Evolutionary conservation across 2,797 vertebrate species (phyloP).

Genomic region (Parauchenoglanis ngamensis): DNA sequence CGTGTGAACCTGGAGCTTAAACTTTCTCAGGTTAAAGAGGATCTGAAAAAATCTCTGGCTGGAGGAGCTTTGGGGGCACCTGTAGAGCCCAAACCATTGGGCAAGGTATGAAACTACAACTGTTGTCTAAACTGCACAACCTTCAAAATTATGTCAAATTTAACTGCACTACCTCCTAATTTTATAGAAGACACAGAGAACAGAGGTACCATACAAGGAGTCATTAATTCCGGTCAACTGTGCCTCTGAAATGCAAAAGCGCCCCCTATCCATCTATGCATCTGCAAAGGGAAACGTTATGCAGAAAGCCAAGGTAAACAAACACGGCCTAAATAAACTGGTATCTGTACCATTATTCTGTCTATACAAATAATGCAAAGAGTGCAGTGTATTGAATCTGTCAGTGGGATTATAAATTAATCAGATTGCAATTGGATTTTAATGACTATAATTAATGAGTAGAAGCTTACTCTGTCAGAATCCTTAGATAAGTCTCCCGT

Average conservation of each 20-base stretch:
- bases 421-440: conserved; percentile 17
- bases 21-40: conserved; percentile 90
- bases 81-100: conserved; percentile 71
- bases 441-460: conserved; percentile 15
- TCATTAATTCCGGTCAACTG: conserved; percentile 84
- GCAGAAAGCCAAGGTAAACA: conserved; percentile 90
- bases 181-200: conserved; percentile 58
- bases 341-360: background rate
- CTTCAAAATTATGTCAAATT: background rate
- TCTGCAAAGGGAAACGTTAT: conserved; percentile 90
- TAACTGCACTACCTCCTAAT: background rate
- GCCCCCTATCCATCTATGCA: conserved; percentile 82
- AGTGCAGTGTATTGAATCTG: conserved; percentile 18
- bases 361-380: conserved; percentile 6
- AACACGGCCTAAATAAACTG: background rate
- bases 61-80: conserved; percentile 85
- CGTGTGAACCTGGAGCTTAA: conserved; percentile 90
- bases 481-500: background rate
- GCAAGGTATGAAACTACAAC: conserved; percentile 68
- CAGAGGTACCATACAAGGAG: conserved; percentile 73
- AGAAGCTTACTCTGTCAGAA: conserved; percentile 6
- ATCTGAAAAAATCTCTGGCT: conserved; percentile 89
- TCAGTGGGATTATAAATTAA: conserved; percentile 4
- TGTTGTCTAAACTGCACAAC: background rate
- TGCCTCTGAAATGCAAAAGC: conserved; percentile 87